A percentile compares a stretch with the other conserved stretches of the same genome.
Evolutionary conservation across 1,140 invertebrate species (phyloP).

Genomic region (Lysiphlebus fabarum): DNA sequence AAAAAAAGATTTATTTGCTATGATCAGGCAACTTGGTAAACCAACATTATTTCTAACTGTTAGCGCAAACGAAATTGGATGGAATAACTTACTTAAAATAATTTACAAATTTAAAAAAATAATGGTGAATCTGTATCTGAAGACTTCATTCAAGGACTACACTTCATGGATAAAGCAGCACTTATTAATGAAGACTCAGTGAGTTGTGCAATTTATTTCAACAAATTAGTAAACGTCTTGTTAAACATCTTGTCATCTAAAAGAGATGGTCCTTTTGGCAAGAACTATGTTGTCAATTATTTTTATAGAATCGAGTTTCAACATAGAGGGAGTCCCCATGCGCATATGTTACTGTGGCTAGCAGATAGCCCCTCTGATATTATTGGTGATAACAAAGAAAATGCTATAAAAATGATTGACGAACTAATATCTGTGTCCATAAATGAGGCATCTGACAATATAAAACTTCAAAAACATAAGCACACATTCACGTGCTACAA

Average conservation of each 20-base stretch:
- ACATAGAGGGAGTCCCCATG: conserved; percentile 41
- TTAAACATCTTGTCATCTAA: conserved; percentile 27
- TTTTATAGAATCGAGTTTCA: conserved; percentile 43
- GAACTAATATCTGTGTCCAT: conserved; percentile 24
- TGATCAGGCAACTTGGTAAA: conserved; percentile 36
- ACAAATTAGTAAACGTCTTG: conserved; percentile 39
- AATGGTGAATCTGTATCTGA: conserved; percentile 27
- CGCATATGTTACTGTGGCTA: conserved; percentile 40
- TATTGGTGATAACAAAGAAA: conserved; percentile 20
- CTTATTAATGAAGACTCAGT: conserved; percentile 49
- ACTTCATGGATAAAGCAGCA: conserved; percentile 32
- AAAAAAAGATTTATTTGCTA: conserved; percentile 47
- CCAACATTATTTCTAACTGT: conserved; percentile 36
- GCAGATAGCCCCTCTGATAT: conserved; percentile 33
- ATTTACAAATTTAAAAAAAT: conserved; percentile 42
- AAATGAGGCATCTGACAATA: conserved; percentile 31
- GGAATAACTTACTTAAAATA: conserved; percentile 41
- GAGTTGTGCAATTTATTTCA: conserved; percentile 47
- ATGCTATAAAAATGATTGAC: conserved; percentile 19
- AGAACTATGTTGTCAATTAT: conserved; percentile 33
- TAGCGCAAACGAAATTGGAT: conserved; percentile 39
- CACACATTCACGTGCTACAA: conserved; percentile 33
- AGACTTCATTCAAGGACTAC: conserved; percentile 25
- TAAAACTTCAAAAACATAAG: conserved; percentile 28
- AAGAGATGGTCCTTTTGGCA: conserved; percentile 30